Conservation (phyloP, 2,797 vertebrate species). For the Myotis findleyi region DNA sequence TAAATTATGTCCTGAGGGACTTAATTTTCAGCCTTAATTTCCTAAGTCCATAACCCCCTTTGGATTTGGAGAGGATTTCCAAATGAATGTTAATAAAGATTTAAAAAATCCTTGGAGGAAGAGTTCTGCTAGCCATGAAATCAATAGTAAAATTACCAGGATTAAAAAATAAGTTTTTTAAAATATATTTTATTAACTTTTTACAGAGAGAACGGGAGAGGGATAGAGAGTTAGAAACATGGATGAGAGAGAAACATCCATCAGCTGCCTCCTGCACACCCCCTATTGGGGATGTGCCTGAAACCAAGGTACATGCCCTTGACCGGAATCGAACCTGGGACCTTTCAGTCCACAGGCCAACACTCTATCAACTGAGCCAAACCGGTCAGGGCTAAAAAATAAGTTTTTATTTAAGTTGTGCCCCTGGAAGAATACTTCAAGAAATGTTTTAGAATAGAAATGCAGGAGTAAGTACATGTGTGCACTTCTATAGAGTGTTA, state of each 20-base stretch:
- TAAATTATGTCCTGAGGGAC: background rate
- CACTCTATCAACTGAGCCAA: too few species aligned
- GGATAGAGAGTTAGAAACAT: too few species aligned
- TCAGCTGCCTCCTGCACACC: too few species aligned
- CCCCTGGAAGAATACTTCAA: background rate
- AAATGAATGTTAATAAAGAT: slow-evolving; percentile 51
- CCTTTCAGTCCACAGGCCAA: too few species aligned
- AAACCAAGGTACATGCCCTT: too few species aligned
- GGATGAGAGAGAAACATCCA: too few species aligned
- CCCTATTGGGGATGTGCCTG: too few species aligned
- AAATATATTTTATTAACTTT: too few species aligned
- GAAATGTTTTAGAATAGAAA: background rate
- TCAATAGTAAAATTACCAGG: slow-evolving; percentile 27
- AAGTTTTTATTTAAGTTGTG: background rate
- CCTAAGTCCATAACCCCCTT: background rate
- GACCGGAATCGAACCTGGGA: too few species aligned
- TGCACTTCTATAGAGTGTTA: background rate
- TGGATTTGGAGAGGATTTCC: slow-evolving; percentile 28
- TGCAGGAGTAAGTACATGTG: background rate
- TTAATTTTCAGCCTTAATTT: slow-evolving; percentile 47
- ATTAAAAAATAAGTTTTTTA: slow-evolving; percentile 5
- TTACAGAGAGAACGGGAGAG: too few species aligned
- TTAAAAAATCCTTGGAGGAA: background rate
- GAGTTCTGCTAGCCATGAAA: slow-evolving; percentile 39
- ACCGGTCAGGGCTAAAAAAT: background rate